Conservation (phyloP, 1,140 invertebrate species). For the Drosophila takahashii region DNA sequence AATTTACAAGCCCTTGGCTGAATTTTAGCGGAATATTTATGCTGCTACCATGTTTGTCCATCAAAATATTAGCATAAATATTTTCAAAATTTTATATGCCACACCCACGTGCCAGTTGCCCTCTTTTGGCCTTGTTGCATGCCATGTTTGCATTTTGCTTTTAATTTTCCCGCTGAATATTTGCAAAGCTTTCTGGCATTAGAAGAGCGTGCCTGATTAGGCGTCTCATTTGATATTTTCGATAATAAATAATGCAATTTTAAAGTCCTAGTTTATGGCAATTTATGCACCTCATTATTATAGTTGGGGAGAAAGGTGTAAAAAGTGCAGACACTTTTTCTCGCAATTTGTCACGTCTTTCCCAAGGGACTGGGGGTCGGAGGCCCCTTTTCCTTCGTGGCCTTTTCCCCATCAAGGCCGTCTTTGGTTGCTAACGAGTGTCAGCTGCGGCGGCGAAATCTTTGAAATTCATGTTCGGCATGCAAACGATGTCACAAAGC, state of each 20-base stretch:
- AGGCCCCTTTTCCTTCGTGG: neutral
- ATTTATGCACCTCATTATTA: conserved; percentile 37
- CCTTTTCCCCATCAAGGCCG: conserved; percentile 28
- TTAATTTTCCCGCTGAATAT: conserved; percentile 33
- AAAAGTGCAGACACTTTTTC: conserved; percentile 10
- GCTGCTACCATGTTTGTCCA: conserved; percentile 35
- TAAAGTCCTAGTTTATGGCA: neutral
- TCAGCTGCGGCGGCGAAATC: conserved; percentile 39
- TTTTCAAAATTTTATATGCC: conserved; percentile 55
- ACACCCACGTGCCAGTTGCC: conserved; percentile 5
- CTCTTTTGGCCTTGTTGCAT: conserved; percentile 8
- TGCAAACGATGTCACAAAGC: conserved; percentile 45
- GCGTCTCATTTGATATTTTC: conserved; percentile 28
- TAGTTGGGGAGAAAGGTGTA: neutral
- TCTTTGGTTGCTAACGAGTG: conserved; percentile 35
- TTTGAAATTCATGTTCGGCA: conserved; percentile 49
- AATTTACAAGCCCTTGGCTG: conserved; percentile 4
- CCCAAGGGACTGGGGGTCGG: neutral
- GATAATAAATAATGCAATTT: conserved; percentile 34
- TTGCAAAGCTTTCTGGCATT: conserved; percentile 13
- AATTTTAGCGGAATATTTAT: conserved; percentile 31
- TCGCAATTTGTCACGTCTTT: conserved; percentile 42
- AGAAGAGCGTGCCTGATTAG: conserved; percentile 16
- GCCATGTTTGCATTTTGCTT: conserved; percentile 43
- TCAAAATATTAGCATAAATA: conserved; percentile 75